Evolutionary conservation across 2,113 vertebrate genomes (phyloP).

Genomic region (Phycodurus eques): DNA sequence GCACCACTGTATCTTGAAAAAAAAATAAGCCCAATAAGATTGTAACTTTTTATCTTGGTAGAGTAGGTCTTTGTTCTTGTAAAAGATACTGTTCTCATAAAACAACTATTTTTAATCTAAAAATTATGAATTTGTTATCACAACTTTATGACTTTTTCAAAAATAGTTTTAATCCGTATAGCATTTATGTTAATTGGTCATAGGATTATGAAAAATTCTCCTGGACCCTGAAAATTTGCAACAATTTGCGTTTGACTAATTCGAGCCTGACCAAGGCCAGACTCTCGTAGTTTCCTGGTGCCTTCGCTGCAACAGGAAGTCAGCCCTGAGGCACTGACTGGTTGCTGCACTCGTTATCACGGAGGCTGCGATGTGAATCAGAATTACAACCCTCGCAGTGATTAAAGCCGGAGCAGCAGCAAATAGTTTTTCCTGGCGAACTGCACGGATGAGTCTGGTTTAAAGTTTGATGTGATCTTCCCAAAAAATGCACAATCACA

Average conservation of each 20-base stretch:
- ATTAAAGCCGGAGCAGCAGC: conserved; percentile 13
- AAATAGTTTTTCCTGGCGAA: conserved; percentile 19
- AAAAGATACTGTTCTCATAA: too few species aligned
- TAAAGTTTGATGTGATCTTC: neutral
- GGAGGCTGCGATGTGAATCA: conserved; percentile 23
- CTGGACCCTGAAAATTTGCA: too few species aligned
- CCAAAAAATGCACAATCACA: conserved; percentile 7
- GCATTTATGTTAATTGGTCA: too few species aligned
- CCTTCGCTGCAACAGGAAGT: neutral
- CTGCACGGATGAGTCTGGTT: neutral
- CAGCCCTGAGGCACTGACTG: conserved; percentile 8
- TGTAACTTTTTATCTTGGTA: too few species aligned
- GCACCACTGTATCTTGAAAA: too few species aligned
- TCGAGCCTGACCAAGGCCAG: neutral
- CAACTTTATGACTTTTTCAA: too few species aligned
- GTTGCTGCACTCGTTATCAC: conserved; percentile 23
- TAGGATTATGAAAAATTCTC: too few species aligned
- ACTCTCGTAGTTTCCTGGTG: neutral
- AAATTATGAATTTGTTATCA: too few species aligned
- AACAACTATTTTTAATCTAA: too few species aligned
- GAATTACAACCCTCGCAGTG: conserved; percentile 17
- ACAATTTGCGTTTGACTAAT: neutral
- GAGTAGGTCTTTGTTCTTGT: too few species aligned
- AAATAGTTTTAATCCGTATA: too few species aligned
- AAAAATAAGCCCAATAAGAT: too few species aligned